These are phyloP conservation scores for Dermolepida albohirtum DNA, from an alignment of 2,888 invertebrate genomes.

Conservation along the genomic window DNA sequence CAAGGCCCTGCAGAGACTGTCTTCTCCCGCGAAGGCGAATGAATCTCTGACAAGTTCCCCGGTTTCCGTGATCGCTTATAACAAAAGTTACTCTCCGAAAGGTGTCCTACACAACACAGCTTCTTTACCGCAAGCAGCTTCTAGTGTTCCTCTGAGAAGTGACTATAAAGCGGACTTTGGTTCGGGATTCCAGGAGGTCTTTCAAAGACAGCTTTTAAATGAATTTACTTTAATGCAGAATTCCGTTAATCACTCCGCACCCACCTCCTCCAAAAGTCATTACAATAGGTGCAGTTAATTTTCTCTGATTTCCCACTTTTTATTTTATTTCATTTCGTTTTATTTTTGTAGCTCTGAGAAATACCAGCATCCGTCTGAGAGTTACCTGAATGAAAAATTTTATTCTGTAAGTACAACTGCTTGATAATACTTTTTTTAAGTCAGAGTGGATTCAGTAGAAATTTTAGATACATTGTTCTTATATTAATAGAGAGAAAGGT, in stretches of 20 bases:
- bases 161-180: constrained; percentile 48
- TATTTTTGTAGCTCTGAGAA: constrained; percentile 52
- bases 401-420: constrained; percentile 50
- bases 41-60: constrained; percentile 57
- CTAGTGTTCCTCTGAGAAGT: constrained; percentile 18
- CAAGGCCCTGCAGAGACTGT: constrained; percentile 65
- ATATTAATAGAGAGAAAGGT: no score
- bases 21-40: constrained; percentile 58
- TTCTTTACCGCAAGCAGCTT: constrained; percentile 31
- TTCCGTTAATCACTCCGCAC: constrained; percentile 49
- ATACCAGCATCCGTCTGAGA: constrained; percentile 48
- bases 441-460: no score
- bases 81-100: constrained; percentile 59
- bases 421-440: background rate
- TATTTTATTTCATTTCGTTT: constrained; percentile 42
- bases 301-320: constrained; percentile 43
- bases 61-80: constrained; percentile 62
- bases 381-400: constrained; percentile 51
- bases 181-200: constrained; percentile 61
- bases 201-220: constrained; percentile 62
- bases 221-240: constrained; percentile 50
- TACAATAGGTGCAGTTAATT: constrained; percentile 61
- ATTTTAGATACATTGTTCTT: no score
- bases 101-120: constrained; percentile 42
- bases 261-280: constrained; percentile 55